Percentiles rank a stretch among this genome's conserved stretches.
Evolutionary conservation across 2,113 vertebrate genomes (phyloP).

Genomic region (Chaetura pelagica): DNA sequence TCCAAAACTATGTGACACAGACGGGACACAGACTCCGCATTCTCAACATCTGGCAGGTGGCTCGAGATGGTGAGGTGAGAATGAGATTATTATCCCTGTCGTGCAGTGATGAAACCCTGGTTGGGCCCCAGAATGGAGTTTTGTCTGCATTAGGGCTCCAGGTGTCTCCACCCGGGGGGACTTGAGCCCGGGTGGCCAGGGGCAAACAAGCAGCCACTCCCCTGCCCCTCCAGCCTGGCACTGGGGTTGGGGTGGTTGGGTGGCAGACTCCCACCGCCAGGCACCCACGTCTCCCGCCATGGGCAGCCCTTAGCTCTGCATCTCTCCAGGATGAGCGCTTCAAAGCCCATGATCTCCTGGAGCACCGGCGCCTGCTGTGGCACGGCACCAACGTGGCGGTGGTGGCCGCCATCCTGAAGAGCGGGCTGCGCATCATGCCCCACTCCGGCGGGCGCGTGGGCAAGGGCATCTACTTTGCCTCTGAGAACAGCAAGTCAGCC

Average conservation of each 20-base stretch:
- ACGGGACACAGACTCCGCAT: slow-evolving; percentile 72
- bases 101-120: not conserved
- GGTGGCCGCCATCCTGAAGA: slow-evolving; percentile 90
- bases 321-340: slow-evolving; percentile 80
- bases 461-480: slow-evolving; percentile 90
- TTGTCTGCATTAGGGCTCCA: not conserved
- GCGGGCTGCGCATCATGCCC: slow-evolving; percentile 91
- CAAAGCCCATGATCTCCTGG: slow-evolving; percentile 74
- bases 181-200: not conserved
- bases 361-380: slow-evolving; percentile 90
- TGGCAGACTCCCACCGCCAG: not conserved
- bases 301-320: not conserved
- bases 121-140: not conserved
- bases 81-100: not conserved
- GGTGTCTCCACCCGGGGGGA: not conserved
- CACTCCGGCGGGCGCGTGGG: slow-evolving; percentile 89
- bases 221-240: not conserved
- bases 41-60: slow-evolving; percentile 85
- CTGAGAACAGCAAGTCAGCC: slow-evolving; percentile 89
- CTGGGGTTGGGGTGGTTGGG: not conserved
- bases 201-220: rapidly evolving
- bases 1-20: slow-evolving; percentile 79
- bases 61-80: slow-evolving; percentile 85
- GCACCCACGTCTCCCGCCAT: rapidly evolving
- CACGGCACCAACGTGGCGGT: slow-evolving; percentile 90